Base-by-base conservation (phyloP, 2,888 invertebrate genomes). In the Rhorus exstirpatorius region DNA sequence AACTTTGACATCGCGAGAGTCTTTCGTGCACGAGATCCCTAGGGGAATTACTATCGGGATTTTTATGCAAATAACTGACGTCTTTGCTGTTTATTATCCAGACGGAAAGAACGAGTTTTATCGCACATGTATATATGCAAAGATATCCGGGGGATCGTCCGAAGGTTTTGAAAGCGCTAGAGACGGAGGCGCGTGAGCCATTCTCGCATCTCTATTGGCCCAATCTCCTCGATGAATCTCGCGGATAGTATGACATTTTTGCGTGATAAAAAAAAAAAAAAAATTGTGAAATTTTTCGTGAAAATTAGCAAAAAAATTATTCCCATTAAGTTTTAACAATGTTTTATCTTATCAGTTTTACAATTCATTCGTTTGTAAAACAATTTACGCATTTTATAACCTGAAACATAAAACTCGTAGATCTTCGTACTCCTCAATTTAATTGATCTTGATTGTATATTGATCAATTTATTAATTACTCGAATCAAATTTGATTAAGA, bases 41-140 rank as follows among this genome's bases (percentile, higher is more conserved):
- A 0, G 14, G 17, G 3, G 26, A 51, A 26, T 70, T 53, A 44
- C 21, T 8, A 38, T 60, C 38, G n/a, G 19, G 12, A 55, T 46
- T 55, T 70, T 19, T 31, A 53, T 38, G 12, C 51, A 51, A 60
- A 70, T 60, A 46, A 12, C n/a, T n/a, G 7, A 1, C 55, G 14
- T 60, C 35, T 4, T 41, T 8, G 26, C 10, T 63, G 55, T 70
- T 75, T 71, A 35, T 74, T 63, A 8, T 38, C n/a, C n/a, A n/a
- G 19, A 26, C 24, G 14, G 21, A 78, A 75, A n/a, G n/a, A 78
- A 63, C 68, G 55, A 74, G 77, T 81, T 74, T 65, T 38, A 41
- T 46, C 46, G 53, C 35, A 4, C n/a, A 1, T 14, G 24, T 31
- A 31, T 55, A 44, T 19, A 44, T n/a, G n/a, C n/a, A n/a, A n/a